Evolutionary conservation across 2,113 vertebrate genomes (phyloP).

Genomic region (Heterotilapia buettikoferi): DNA sequence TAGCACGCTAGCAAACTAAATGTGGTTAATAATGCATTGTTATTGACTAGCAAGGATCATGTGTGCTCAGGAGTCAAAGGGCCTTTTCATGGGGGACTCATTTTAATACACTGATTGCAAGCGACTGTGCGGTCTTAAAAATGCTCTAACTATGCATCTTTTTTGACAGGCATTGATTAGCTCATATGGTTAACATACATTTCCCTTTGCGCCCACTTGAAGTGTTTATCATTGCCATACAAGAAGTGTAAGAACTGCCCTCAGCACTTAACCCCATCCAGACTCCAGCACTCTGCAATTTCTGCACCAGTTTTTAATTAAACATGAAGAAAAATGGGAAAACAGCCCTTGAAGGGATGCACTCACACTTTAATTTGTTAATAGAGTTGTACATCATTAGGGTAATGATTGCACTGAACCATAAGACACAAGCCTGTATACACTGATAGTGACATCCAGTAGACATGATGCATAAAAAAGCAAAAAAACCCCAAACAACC

Average conservation of each 20-base stretch:
- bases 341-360: slow-evolving; percentile 53
- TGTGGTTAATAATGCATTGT: not conserved
- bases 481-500: not conserved
- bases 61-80: not conserved
- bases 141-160: slow-evolving; percentile 46
- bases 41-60: slow-evolving; percentile 9
- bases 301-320: slow-evolving; percentile 61
- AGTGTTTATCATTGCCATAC: slow-evolving; percentile 63
- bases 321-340: slow-evolving; percentile 57
- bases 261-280: slow-evolving; percentile 54
- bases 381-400: slow-evolving; percentile 53
- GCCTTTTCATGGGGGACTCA: slow-evolving; percentile 8
- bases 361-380: slow-evolving; percentile 61
- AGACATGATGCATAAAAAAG: not conserved
- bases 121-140: not conserved
- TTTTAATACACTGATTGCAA: slow-evolving; percentile 45
- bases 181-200: slow-evolving; percentile 52
- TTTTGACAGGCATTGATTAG: slow-evolving; percentile 64
- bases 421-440: slow-evolving; percentile 29
- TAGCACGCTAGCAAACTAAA: not conserved
- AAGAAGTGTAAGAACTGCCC: slow-evolving; percentile 53
- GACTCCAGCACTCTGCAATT: slow-evolving; percentile 40
- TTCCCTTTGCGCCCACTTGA: slow-evolving; percentile 53
- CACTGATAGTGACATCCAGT: slow-evolving; percentile 11
- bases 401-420: slow-evolving; percentile 47